phyloP scores from a whole-genome alignment of 2,888 invertebrate species.

The Punctoribates punctum region DNA sequence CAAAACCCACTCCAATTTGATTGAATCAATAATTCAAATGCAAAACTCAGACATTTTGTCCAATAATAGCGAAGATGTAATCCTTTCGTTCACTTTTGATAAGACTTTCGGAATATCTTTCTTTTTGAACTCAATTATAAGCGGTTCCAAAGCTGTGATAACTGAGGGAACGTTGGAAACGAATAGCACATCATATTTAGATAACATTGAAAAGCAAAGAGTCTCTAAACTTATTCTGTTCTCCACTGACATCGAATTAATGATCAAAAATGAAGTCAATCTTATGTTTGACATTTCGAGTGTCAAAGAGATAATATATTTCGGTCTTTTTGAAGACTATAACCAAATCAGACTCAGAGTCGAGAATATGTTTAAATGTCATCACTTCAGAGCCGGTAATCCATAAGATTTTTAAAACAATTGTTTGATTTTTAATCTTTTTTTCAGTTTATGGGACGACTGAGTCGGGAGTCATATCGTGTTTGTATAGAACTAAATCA shows the following conservation, averaged over 20 bases:
- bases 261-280: slow-evolving; percentile 31
- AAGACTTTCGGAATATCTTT: background rate
- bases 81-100: background rate
- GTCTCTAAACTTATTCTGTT: slow-evolving; percentile 1
- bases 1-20: slow-evolving; percentile 10
- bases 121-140: background rate
- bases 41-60: background rate
- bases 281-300: slow-evolving; percentile 5
- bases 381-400: slow-evolving; percentile 15
- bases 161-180: background rate
- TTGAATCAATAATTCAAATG: background rate
- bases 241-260: background rate
- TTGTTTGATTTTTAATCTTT: background rate
- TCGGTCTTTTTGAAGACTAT: slow-evolving; percentile 21
- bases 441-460: slow-evolving; percentile 17
- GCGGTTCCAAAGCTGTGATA: slow-evolving; percentile 14
- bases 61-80: background rate
- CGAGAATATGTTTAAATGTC: slow-evolving; percentile 24
- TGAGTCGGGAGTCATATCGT: slow-evolving; percentile 13
- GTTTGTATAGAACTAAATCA: slow-evolving; percentile 16
- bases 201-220: background rate
- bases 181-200: background rate
- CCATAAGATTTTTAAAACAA: background rate
- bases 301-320: slow-evolving; percentile 27
- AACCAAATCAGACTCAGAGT: background rate